Percentiles rank a stretch among this genome's conserved stretches.
Evolutionary conservation across 2,113 vertebrate genomes (phyloP).

Genomic region (Alectura lathami): DNA sequence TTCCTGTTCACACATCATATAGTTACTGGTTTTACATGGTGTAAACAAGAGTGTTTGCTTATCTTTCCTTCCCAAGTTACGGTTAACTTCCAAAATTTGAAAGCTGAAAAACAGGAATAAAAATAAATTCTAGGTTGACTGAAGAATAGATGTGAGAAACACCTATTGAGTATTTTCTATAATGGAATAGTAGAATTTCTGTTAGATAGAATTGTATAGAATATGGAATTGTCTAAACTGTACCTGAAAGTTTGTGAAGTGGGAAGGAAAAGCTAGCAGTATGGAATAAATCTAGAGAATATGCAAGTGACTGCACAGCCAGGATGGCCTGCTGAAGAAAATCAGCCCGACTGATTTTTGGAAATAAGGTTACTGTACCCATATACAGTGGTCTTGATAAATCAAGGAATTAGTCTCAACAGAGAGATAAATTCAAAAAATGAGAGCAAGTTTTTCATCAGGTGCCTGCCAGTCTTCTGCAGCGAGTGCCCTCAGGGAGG

Average conservation of each 20-base stretch:
- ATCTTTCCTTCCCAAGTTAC: not conserved
- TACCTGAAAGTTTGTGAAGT: not conserved
- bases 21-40: not conserved
- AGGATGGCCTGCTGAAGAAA: not conserved
- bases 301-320: not conserved
- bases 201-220: not conserved
- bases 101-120: not conserved
- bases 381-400: not conserved
- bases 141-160: not conserved
- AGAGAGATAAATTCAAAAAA: not conserved
- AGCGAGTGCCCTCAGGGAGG: not conserved
- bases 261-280: not conserved
- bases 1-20: conserved; percentile 1
- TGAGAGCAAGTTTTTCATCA: not conserved
- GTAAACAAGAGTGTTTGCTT: not conserved
- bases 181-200: not conserved
- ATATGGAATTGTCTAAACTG: not conserved
- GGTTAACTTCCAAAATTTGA: not conserved
- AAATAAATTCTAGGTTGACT: not conserved
- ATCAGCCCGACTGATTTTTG: not conserved
- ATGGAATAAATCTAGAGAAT: not conserved
- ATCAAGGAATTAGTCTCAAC: not conserved
- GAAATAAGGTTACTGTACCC: not conserved
- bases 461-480: not conserved
- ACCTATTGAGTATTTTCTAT: not conserved